These are phyloP conservation scores for Squalus acanthias DNA, from an alignment of 2,797 vertebrate genomes.

Conservation along the genomic window DNA sequence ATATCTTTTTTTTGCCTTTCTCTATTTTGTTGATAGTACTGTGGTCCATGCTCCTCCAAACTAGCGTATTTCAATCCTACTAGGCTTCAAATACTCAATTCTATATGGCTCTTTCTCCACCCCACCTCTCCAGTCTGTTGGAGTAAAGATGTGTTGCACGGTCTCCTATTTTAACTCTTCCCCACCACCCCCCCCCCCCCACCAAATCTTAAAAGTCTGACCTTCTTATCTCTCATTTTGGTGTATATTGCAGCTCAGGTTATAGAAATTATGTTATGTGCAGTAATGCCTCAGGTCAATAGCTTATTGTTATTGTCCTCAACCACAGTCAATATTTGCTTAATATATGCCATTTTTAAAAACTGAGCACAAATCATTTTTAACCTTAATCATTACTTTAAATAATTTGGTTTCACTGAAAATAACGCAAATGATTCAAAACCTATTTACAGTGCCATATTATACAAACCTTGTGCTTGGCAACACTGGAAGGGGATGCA, in stretches of 20 bases:
- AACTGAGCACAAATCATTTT: not conserved
- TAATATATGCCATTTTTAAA: not conserved
- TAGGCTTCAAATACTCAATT: no score
- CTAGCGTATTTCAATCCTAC: no score
- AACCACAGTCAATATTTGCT: not conserved
- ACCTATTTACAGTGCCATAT: not conserved
- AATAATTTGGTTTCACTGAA: not conserved
- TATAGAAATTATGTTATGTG: not conserved
- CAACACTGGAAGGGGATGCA: not conserved
- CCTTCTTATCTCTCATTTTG: not conserved
- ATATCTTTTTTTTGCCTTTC: no score
- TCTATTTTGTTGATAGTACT: no score
- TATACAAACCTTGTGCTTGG: not conserved
- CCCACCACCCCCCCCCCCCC: no score
- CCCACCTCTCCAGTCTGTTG: no score
- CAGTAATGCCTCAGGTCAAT: not conserved
- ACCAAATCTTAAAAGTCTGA: not conserved
- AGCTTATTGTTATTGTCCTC: not conserved
- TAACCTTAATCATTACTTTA: not conserved
- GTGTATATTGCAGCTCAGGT: not conserved
- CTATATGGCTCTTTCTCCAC: no score
- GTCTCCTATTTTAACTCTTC: no score
- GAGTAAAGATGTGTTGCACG: no score
- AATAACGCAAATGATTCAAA: not conserved
- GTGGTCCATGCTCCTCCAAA: no score